Evolutionary conservation across 2,797 vertebrate species (phyloP), one percentile per base, ranked within the genome.

Genomic region (Syndactyla subalaris): DNA sequence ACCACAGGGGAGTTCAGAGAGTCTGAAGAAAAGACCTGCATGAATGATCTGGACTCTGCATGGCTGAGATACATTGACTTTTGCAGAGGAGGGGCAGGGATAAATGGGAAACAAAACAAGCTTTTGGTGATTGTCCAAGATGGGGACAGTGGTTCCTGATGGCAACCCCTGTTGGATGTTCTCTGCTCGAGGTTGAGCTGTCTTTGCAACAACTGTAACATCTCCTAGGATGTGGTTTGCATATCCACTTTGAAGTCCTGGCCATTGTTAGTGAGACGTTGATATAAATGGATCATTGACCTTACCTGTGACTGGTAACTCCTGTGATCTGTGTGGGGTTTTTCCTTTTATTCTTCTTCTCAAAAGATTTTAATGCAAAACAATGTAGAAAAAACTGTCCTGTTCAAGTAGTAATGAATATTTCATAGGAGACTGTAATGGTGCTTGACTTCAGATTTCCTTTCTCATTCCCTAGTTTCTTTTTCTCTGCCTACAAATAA

Each of bases 251-350:
- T 10, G 16, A 72, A 38, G 9, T 54, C 45, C n/a, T 54, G 54
- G 4, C 38, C 5, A 0, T 26, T 52, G 7, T 16, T 4, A 2
- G 30, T 1, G 45, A 19, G 12, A 5, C 13, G 23, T 3, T 74
- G 14, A 36, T 34, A 24, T 34, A 3, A 29, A 8, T 1, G 4
- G 9, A 4, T 61, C 71, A 11, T 2, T 67, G 38, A 7, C 20
- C 32, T 86, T 30, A 8, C 55, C 43, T 46, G 32, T 22, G 20
- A 16, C 4, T 11, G 49, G 2, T 22, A 34, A 21, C 14, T 77
- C 18, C 17, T 3, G 7, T 41, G 48, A 52, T 27, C 10, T 45
- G 2, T 10, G 10, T 14, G 27, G 7, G 59, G 62, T 12, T 21
- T 58, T 32, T 18, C 19, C 13, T n/a, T 9, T n/a, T 80, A 23